Percentiles rank a stretch among this genome's conserved stretches.
phyloP scores from a whole-genome alignment of 2,797 vertebrate genomes.

The Darevskia mixta region DNA sequence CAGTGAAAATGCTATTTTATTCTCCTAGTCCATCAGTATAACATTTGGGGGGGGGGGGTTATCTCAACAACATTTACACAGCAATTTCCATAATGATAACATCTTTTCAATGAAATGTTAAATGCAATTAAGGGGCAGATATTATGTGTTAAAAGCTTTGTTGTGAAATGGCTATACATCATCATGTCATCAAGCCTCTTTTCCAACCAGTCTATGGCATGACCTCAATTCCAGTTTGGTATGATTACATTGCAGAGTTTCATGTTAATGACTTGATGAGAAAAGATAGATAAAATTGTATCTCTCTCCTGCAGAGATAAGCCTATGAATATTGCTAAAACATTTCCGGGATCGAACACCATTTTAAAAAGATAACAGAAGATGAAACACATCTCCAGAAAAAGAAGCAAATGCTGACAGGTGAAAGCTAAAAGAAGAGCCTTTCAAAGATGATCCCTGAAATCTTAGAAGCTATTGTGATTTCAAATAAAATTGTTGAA shows the following conservation, averaged over 20 bases:
- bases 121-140: constrained; percentile 78
- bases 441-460: constrained; percentile 43
- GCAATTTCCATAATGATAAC: constrained; percentile 80
- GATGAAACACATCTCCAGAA: constrained; percentile 55
- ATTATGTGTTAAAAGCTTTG: constrained; percentile 68
- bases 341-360: constrained; percentile 57
- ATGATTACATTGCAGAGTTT: constrained; percentile 77
- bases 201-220: constrained; percentile 71
- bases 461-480: constrained; percentile 28
- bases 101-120: constrained; percentile 74
- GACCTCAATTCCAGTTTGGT: constrained; percentile 78
- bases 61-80: constrained; percentile 83
- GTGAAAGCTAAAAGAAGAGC: constrained; percentile 48
- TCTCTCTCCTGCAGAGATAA: constrained; percentile 73
- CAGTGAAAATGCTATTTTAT: constrained; percentile 18
- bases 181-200: constrained; percentile 71
- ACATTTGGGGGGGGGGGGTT: constrained; percentile 65
- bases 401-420: constrained; percentile 53
- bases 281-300: constrained; percentile 72
- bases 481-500: constrained; percentile 50
- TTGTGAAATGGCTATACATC: constrained; percentile 73
- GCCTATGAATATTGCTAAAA: constrained; percentile 75
- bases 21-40: constrained; percentile 52
- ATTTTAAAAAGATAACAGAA: constrained; percentile 68
- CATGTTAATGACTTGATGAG: constrained; percentile 80